A percentile compares a stretch with the other conserved stretches of the same genome.
phyloP scores from a whole-genome alignment of 2,797 vertebrate genomes.

The Zalophus californianus region DNA sequence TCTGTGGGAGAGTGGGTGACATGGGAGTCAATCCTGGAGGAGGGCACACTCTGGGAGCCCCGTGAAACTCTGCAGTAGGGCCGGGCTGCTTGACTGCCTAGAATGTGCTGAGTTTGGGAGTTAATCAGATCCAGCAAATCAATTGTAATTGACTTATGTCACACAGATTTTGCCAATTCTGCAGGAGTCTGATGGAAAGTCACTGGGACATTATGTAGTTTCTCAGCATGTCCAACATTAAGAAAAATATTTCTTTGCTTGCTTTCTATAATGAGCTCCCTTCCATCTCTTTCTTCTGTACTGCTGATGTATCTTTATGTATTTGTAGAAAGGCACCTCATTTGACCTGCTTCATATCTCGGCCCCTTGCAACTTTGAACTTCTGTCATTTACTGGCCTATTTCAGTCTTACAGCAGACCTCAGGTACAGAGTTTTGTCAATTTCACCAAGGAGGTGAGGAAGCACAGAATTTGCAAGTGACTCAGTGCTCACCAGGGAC shows the following conservation, averaged over 20 bases:
- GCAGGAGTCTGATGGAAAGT: conserved; percentile 68
- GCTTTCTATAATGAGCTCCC: neutral
- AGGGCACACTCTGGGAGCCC: neutral
- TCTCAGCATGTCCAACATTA: neutral
- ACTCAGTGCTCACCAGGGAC: neutral
- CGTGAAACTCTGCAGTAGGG: neutral
- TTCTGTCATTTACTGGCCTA: neutral
- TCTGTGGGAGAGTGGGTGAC: rapidly evolving
- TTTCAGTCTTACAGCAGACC: neutral
- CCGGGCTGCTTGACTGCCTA: no score
- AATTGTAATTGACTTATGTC: conserved; percentile 70
- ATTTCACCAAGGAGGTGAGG: neutral
- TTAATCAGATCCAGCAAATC: conserved; percentile 62
- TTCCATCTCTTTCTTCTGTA: neutral
- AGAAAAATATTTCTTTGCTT: neutral
- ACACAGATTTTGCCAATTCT: conserved; percentile 63
- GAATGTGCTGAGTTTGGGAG: conserved; percentile 69
- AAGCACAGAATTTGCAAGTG: neutral
- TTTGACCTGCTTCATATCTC: neutral
- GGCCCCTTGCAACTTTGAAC: neutral
- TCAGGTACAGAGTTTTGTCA: neutral
- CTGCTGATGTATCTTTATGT: neutral
- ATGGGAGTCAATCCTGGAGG: neutral
- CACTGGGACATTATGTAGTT: conserved; percentile 22
- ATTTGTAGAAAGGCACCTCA: neutral